These are phyloP conservation scores for Tympanuchus pallidicinctus DNA, from an alignment of 2,113 vertebrate genomes.

Conservation along the genomic window DNA sequence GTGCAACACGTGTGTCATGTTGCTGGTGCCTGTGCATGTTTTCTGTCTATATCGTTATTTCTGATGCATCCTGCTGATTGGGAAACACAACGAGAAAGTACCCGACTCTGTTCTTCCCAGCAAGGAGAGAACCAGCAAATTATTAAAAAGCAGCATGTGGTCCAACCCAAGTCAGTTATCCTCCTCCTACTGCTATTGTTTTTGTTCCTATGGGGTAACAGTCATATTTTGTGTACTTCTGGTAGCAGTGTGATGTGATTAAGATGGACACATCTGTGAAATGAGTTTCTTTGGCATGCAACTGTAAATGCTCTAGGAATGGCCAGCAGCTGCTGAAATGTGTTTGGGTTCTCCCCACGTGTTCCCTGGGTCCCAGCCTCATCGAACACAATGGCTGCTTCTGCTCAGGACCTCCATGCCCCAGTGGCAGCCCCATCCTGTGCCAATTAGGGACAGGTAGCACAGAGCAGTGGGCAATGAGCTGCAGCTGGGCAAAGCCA, in stretches of 20 bases:
- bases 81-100: background rate
- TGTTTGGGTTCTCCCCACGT: fast-evolving
- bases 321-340: background rate
- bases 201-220: background rate
- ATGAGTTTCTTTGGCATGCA: background rate
- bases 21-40: background rate
- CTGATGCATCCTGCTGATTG: background rate
- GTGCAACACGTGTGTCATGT: background rate
- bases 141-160: background rate
- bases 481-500: background rate
- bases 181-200: background rate
- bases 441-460: fast-evolving
- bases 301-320: background rate
- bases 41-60: background rate
- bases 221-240: background rate
- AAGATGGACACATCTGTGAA: background rate
- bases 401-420: fast-evolving
- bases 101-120: slow-evolving; percentile 9
- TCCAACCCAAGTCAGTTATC: background rate
- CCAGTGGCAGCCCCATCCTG: fast-evolving
- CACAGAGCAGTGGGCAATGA: fast-evolving
- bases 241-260: background rate
- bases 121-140: slow-evolving; percentile 6
- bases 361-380: fast-evolving
- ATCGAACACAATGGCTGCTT: background rate